phyloP scores from a whole-genome alignment of 2,113 vertebrate genomes.

The Oncorhynchus mykiss region DNA sequence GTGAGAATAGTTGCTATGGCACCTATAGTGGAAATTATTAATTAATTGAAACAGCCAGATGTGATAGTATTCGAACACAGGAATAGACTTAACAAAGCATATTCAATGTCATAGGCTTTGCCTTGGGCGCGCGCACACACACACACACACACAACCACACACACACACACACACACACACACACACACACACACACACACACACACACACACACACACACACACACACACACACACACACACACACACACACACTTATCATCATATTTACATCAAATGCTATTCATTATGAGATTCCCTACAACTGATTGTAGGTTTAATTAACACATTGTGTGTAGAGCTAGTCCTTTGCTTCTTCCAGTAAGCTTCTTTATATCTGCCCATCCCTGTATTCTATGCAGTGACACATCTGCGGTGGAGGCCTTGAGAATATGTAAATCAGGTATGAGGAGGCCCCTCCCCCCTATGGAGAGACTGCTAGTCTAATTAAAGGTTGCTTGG shows the following conservation, averaged over 20 bases:
- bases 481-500: constrained; percentile 59
- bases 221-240: constrained; percentile 18
- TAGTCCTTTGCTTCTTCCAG: constrained; percentile 8
- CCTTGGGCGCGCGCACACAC: background rate
- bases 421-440: constrained; percentile 35
- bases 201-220: constrained; percentile 15
- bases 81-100: background rate
- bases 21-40: background rate
- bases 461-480: constrained; percentile 21
- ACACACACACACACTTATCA: background rate
- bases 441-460: constrained; percentile 33
- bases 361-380: background rate
- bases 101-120: background rate
- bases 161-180: constrained; percentile 12
- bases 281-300: background rate
- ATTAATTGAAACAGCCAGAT: background rate
- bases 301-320: background rate
- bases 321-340: background rate
- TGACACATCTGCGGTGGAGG: constrained; percentile 4
- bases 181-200: background rate
- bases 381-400: constrained; percentile 2
- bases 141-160: background rate
- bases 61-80: background rate
- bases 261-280: background rate
- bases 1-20: background rate